Percentiles rank a stretch among this genome's conserved stretches.
Evolutionary conservation across 2,888 invertebrate species (phyloP).

Genomic region (Xanthorhoe designata): DNA sequence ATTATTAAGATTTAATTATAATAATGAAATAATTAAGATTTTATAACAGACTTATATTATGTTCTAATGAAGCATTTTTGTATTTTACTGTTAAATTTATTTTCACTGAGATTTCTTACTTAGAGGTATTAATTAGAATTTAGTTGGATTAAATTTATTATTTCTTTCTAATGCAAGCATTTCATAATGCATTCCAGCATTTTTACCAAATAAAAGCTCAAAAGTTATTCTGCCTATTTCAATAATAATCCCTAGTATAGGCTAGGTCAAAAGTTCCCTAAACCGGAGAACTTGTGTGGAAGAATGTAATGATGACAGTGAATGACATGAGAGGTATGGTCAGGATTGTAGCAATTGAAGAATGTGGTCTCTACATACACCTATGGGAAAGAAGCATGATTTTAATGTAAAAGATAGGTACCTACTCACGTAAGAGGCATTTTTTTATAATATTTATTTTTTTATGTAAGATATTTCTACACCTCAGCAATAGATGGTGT

Average conservation of each 20-base stretch:
- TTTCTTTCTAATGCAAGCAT: conserved; percentile 63
- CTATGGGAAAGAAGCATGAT: neutral
- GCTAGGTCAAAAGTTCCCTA: too few relatives aligned
- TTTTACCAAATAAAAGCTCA: conserved; percentile 74
- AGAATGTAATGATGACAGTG: too few relatives aligned
- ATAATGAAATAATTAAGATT: conserved; percentile 40
- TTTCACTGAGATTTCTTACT: conserved; percentile 29
- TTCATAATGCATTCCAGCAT: conserved; percentile 82
- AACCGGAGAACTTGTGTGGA: too few relatives aligned
- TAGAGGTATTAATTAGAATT: conserved; percentile 10
- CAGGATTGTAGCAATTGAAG: too few relatives aligned
- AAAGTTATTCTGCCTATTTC: conserved; percentile 48
- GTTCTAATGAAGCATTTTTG: conserved; percentile 27
- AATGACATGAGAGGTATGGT: too few relatives aligned
- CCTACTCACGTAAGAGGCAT: too few relatives aligned
- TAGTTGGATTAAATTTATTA: conserved; percentile 45
- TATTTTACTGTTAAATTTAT: conserved; percentile 21
- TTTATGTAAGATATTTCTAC: too few relatives aligned
- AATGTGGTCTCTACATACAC: too few relatives aligned
- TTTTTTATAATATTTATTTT: too few relatives aligned
- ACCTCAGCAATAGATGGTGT: too few relatives aligned
- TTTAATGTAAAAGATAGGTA: too few relatives aligned
- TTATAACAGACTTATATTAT: conserved; percentile 41
- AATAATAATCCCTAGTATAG: neutral
- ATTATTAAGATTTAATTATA: conserved; percentile 13